Evolutionary conservation across 2,888 invertebrate species (phyloP).

Genomic region (Agonopterix subpropinquella): DNA sequence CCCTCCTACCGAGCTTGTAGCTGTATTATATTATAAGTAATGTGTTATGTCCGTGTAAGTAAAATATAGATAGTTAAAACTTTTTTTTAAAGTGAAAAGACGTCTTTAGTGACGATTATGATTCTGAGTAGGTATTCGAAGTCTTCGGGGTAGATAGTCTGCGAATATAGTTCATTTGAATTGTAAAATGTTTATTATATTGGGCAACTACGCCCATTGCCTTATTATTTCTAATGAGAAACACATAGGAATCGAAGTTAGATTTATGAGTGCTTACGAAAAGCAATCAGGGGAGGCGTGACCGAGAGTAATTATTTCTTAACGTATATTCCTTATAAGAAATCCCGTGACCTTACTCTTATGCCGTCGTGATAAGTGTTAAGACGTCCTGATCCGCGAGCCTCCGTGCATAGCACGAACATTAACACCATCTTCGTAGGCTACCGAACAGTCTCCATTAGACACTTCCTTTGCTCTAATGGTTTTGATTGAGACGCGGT

Average conservation of each 20-base stretch:
- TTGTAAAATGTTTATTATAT: constrained; percentile 29
- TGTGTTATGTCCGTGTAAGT: no score
- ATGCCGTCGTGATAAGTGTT: no score
- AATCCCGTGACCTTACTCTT: no score
- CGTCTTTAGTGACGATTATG: no score
- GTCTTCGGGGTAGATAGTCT: no score
- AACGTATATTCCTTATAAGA: constrained; percentile 10
- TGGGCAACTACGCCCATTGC: constrained; percentile 41
- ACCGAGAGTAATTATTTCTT: constrained; percentile 68
- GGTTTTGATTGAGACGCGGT: constrained; percentile 56
- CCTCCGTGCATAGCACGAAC: no score
- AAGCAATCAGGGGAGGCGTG: constrained; percentile 69
- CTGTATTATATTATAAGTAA: no score
- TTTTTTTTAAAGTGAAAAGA: no score
- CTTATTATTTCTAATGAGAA: constrained; percentile 52
- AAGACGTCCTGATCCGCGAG: no score
- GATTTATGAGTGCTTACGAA: constrained; percentile 65
- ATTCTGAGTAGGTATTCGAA: no score
- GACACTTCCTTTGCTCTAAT: constrained; percentile 48
- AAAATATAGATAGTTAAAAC: no score
- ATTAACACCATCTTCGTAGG: constrained; percentile 52
- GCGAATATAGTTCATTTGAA: constrained; percentile 25
- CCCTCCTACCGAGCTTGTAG: no score
- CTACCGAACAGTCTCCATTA: constrained; percentile 59
- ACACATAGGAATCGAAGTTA: constrained; percentile 46